Evolutionary conservation across 2,113 vertebrate species (phyloP).

Genomic region (Rhipidura dahli): DNA sequence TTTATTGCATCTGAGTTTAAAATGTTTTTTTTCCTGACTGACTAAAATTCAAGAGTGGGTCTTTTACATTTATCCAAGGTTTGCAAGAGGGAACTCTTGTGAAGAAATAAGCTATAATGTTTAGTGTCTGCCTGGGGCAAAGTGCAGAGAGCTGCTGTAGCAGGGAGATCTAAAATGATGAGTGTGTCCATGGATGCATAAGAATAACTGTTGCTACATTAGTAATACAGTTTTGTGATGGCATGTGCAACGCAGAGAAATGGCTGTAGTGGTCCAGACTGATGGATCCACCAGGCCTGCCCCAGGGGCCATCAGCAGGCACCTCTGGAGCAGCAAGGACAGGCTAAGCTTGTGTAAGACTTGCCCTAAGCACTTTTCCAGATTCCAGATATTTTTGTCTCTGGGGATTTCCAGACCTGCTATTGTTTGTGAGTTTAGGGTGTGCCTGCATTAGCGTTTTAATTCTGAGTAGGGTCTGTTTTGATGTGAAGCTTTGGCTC

Average conservation of each 20-base stretch:
- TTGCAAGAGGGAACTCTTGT: not conserved
- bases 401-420: not conserved
- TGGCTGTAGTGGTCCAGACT: not conserved
- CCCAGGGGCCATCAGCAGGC: not conserved
- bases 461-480: not conserved
- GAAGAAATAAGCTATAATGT: not conserved
- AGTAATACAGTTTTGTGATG: not conserved
- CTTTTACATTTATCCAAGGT: not conserved
- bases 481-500: not conserved
- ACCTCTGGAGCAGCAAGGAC: accelerated
- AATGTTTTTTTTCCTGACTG: not conserved
- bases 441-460: not conserved
- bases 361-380: not conserved
- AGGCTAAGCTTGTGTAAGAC: not conserved
- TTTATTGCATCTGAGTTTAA: not conserved
- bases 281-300: accelerated
- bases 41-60: not conserved
- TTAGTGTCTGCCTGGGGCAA: not conserved
- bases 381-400: not conserved
- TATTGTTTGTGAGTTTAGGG: not conserved
- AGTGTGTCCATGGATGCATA: not conserved
- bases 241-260: not conserved
- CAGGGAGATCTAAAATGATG: not conserved
- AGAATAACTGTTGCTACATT: not conserved
- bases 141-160: not conserved